Conservation (phyloP, 2,113 vertebrate genomes). For the Emberiza fucata region DNA sequence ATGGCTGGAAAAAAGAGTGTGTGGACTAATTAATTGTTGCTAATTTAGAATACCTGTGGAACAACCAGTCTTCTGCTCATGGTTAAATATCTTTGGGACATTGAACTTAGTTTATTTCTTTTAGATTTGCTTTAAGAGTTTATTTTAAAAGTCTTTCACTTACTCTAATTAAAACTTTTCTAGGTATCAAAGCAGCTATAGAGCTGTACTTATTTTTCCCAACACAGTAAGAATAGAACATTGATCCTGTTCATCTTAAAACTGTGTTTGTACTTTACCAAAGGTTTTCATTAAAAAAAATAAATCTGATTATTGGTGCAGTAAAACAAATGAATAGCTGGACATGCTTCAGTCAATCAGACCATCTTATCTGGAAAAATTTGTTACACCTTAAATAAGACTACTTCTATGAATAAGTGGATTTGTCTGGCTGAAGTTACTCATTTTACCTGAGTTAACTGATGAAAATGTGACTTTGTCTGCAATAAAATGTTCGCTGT, state of each 20-base stretch:
- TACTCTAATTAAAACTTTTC: constrained; percentile 32
- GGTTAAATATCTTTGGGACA: constrained; percentile 32
- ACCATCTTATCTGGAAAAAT: not conserved
- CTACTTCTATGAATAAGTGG: constrained; percentile 9
- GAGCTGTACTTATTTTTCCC: constrained; percentile 21
- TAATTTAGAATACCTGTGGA: constrained; percentile 49
- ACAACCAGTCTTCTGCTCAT: constrained; percentile 36
- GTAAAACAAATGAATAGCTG: not conserved
- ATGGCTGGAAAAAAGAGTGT: not conserved
- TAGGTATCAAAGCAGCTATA: constrained; percentile 18
- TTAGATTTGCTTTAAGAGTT: constrained; percentile 45
- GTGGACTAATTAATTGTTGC: not conserved
- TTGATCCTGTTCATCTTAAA: not conserved
- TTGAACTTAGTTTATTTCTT: constrained; percentile 46
- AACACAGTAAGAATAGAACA: constrained; percentile 16
- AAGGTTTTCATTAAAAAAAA: not conserved
- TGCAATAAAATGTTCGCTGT: constrained; percentile 59
- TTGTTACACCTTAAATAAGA: constrained; percentile 6
- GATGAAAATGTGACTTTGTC: constrained; percentile 45
- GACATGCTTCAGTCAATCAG: constrained; percentile 15
- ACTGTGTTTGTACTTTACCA: constrained; percentile 49
- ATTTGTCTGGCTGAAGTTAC: constrained; percentile 42
- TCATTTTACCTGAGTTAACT: constrained; percentile 45
- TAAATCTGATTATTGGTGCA: not conserved
- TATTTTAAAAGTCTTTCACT: constrained; percentile 44